These are phyloP conservation scores for Battus philenor DNA, from an alignment of 1,140 invertebrate genomes.

Conservation along the genomic window DNA sequence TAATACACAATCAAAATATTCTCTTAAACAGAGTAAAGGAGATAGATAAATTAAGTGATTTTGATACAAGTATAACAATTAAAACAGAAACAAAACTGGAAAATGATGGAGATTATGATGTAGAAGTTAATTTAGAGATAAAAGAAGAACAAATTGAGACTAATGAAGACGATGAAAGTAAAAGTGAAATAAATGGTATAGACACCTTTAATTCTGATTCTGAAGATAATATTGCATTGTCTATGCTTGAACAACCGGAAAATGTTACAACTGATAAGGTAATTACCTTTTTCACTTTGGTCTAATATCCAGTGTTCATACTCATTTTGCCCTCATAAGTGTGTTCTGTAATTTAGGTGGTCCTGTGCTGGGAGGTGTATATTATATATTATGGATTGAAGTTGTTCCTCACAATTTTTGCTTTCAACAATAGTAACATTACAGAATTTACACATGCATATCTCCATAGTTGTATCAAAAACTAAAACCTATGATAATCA, in stretches of 20 bases:
- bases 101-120: constrained; percentile 11
- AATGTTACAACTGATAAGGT: not conserved
- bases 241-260: not conserved
- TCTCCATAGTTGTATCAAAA: too few relatives aligned
- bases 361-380: too few relatives aligned
- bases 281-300: not conserved
- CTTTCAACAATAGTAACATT: too few relatives aligned
- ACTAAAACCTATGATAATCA: too few relatives aligned
- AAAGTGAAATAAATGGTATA: constrained; percentile 2
- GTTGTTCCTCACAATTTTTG: too few relatives aligned
- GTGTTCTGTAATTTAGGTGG: not conserved
- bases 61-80: too few relatives aligned
- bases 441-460: too few relatives aligned
- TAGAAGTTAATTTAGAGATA: not conserved
- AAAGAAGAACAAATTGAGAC: constrained; percentile 6
- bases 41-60: constrained; percentile 1
- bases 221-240: constrained; percentile 12
- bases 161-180: not conserved
- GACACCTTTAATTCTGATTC: constrained; percentile 2
- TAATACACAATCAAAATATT: constrained; percentile 31
- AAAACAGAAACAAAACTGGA: constrained; percentile 1
- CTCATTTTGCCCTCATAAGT: not conserved
- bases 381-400: too few relatives aligned
- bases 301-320: not conserved
- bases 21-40: constrained; percentile 23